These are phyloP conservation scores for Mycetomoellerius zeteki DNA, from an alignment of 1,140 invertebrate species.

Conservation along the genomic window DNA sequence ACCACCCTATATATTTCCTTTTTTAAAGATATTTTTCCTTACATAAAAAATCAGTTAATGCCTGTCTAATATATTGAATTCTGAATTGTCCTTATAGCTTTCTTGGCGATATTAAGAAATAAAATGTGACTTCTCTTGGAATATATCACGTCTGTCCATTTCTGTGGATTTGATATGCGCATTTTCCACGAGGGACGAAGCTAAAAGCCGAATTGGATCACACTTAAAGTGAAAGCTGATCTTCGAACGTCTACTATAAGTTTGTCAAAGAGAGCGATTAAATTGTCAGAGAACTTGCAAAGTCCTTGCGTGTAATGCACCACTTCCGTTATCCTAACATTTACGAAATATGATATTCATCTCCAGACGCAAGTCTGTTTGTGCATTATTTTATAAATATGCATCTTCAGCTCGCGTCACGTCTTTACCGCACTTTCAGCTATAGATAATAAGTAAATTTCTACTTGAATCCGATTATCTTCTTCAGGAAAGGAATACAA, in stretches of 20 bases:
- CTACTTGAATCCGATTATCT: background rate
- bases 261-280: background rate
- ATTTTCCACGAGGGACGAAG: background rate
- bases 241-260: background rate
- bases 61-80: background rate
- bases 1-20: background rate
- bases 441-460: background rate
- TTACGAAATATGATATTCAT: slow-evolving; percentile 47
- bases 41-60: background rate
- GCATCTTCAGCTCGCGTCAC: slow-evolving; percentile 33
- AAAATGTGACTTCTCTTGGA: background rate
- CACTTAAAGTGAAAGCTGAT: background rate
- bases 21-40: no score
- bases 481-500: background rate
- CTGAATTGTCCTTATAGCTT: background rate
- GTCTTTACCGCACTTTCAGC: background rate
- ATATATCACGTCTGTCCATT: background rate
- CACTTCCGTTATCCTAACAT: background rate
- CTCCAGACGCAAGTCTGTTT: slow-evolving; percentile 59
- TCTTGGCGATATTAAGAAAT: background rate
- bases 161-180: background rate
- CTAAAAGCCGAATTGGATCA: background rate
- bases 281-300: background rate
- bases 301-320: background rate
- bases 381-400: slow-evolving; percentile 69